phyloP scores from a whole-genome alignment of 2,797 vertebrate species.

The Erpetoichthys calabaricus region DNA sequence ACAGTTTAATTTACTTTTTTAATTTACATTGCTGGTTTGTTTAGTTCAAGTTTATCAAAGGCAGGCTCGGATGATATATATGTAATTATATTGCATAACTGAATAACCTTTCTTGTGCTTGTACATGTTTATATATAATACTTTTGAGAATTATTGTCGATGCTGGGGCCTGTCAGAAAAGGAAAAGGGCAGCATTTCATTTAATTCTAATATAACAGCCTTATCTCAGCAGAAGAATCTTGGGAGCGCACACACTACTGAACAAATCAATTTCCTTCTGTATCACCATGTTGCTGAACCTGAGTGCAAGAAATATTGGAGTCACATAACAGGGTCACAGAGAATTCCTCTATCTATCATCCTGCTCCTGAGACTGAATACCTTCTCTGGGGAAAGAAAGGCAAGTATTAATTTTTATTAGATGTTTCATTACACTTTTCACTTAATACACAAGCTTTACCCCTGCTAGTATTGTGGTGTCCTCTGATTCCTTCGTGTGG shows the following conservation, averaged over 20 bases:
- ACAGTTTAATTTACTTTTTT: too few species aligned
- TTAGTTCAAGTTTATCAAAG: too few species aligned
- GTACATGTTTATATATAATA: too few species aligned
- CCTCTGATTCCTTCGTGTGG: too few species aligned
- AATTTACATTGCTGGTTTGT: too few species aligned
- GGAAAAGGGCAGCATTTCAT: background rate
- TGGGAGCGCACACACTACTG: background rate
- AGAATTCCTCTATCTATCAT: background rate
- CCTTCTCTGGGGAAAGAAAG: background rate
- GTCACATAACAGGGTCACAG: conserved; percentile 1
- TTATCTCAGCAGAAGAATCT: background rate
- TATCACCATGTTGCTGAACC: background rate
- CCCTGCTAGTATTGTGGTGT: background rate
- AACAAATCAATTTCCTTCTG: conserved; percentile 1
- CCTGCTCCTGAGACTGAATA: background rate
- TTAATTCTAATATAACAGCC: conserved; percentile 1
- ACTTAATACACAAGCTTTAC: background rate
- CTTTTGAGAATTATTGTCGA: too few species aligned
- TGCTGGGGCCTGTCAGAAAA: too few species aligned
- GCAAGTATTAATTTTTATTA: background rate
- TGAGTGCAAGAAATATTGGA: background rate
- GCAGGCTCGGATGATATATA: too few species aligned
- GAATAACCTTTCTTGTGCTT: too few species aligned
- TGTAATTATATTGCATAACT: too few species aligned
- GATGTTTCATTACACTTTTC: background rate